Conservation (phyloP, 1,140 invertebrate genomes). For the Zaprionus ornatus region DNA sequence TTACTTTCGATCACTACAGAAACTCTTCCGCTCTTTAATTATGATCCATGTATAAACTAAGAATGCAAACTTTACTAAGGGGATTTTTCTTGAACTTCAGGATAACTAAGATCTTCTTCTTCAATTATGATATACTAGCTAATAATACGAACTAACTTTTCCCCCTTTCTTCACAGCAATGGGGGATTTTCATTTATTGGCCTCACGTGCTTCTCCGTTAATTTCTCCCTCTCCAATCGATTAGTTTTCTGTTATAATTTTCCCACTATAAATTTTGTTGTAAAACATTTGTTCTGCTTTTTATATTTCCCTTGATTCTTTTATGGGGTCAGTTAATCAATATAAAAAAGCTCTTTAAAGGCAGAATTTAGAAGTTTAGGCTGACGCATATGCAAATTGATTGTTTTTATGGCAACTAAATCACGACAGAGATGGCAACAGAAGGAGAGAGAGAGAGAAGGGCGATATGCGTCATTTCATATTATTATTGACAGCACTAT, state of each 20-base stretch:
- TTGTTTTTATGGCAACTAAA: constrained; percentile 28
- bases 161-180: background rate
- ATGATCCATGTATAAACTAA: background rate
- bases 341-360: background rate
- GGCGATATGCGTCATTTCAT: constrained; percentile 29
- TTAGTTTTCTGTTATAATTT: background rate
- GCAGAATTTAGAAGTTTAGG: background rate
- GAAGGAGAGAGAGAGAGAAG: background rate
- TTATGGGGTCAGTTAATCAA: constrained; percentile 1
- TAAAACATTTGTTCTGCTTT: constrained; percentile 11
- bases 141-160: background rate
- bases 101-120: background rate
- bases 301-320: constrained; percentile 7
- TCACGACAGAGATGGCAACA: background rate
- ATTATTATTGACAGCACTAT: constrained; percentile 22
- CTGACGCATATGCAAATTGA: constrained; percentile 32
- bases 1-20: background rate
- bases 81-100: background rate
- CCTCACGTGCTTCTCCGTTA: background rate
- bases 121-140: background rate
- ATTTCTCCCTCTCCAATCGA: background rate
- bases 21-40: background rate
- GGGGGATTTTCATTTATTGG: background rate
- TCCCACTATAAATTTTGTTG: constrained; percentile 1
- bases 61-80: too few species aligned